phyloP scores from a whole-genome alignment of 2,113 vertebrate genomes.

The Chelonoidis abingdonii region DNA sequence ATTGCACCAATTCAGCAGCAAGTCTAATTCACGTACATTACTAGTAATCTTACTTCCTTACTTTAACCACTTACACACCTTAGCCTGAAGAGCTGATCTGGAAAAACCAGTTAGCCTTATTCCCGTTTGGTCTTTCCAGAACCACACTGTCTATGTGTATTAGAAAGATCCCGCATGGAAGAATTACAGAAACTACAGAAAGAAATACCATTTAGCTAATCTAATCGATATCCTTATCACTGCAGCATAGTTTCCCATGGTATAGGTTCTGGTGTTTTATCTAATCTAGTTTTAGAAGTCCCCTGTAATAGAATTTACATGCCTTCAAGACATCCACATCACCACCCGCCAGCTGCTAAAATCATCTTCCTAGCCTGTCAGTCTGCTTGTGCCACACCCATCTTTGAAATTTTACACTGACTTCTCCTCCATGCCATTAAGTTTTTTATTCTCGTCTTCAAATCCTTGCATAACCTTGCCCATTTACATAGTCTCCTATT shows the following conservation, averaged over 20 bases:
- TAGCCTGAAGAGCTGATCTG: not conserved
- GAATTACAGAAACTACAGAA: not conserved
- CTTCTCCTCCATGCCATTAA: not conserved
- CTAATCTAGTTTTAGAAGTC: not conserved
- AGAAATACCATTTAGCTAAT: not conserved
- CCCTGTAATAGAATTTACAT: not conserved
- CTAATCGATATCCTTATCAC: fast-evolving
- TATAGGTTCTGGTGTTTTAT: not conserved
- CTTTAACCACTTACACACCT: not conserved
- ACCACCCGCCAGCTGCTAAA: not conserved
- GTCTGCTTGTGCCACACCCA: not conserved
- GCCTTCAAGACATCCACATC: not conserved
- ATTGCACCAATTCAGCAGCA: not conserved
- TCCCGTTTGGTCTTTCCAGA: not conserved
- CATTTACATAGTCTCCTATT: not conserved
- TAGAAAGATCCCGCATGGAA: not conserved
- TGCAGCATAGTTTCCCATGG: not conserved
- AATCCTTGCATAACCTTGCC: not conserved
- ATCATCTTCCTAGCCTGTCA: not conserved
- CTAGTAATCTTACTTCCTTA: not conserved
- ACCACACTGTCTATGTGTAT: not conserved
- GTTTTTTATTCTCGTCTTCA: not conserved
- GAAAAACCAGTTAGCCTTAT: not conserved
- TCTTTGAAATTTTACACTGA: not conserved
- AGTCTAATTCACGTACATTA: not conserved